These are phyloP conservation scores for Tragopan temminckii DNA, from an alignment of 2,797 vertebrate genomes.

Conservation along the genomic window DNA sequence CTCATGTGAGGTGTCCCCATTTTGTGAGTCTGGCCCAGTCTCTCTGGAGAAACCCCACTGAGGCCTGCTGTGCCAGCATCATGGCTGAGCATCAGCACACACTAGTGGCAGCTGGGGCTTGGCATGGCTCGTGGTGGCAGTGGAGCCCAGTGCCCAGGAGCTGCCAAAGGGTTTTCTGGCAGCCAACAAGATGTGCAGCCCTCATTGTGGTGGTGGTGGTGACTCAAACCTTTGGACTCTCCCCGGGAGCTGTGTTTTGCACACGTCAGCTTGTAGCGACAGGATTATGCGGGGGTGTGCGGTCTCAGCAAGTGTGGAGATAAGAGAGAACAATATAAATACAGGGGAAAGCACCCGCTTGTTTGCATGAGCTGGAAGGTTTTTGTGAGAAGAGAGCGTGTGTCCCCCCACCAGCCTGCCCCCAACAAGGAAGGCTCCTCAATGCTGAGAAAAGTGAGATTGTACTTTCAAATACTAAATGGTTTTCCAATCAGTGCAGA, in stretches of 20 bases:
- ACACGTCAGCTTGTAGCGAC: rapidly evolving
- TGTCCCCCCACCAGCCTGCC: neutral
- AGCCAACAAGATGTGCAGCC: neutral
- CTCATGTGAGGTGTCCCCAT: neutral
- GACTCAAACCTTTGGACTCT: neutral
- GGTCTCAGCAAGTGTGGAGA: neutral
- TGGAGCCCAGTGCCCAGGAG: rapidly evolving
- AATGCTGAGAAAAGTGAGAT: conserved; percentile 52
- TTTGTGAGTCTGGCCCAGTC: neutral
- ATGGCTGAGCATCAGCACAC: rapidly evolving
- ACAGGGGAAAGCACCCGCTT: neutral
- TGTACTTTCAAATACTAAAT: conserved; percentile 55
- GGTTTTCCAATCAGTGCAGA: conserved; percentile 42
- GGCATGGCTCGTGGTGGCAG: rapidly evolving
- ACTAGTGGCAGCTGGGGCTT: rapidly evolving
- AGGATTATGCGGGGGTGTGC: rapidly evolving
- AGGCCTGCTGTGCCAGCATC: neutral
- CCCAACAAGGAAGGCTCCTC: neutral
- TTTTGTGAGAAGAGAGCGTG: neutral
- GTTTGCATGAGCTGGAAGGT: conserved; percentile 26
- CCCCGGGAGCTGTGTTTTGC: neutral
- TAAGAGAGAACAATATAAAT: conserved; percentile 34
- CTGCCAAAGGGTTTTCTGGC: neutral
- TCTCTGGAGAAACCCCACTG: no score
- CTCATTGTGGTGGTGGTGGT: rapidly evolving